Conservation (phyloP, 2,797 vertebrate genomes). For the Chelidonichthys spinosus region DNA sequence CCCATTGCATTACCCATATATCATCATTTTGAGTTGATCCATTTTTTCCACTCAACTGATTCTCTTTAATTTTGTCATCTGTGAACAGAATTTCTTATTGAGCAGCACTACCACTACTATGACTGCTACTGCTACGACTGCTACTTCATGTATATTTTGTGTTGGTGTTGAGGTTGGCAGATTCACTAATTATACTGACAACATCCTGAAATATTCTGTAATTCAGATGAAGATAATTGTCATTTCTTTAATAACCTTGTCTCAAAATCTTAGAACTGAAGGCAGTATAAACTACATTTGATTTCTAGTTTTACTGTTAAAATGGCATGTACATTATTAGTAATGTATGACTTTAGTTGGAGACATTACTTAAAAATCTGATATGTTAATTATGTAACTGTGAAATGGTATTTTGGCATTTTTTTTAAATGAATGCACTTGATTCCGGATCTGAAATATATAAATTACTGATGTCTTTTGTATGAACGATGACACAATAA, state of each 20-base stretch:
- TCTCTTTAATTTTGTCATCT: conserved; percentile 39
- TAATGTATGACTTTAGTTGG: neutral
- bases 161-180: neutral
- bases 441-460: neutral
- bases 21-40: conserved; percentile 49
- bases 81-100: neutral
- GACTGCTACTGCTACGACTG: neutral
- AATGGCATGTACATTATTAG: neutral
- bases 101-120: neutral
- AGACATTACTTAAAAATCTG: neutral
- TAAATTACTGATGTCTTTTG: conserved; percentile 1
- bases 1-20: conserved; percentile 29
- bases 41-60: conserved; percentile 32
- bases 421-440: too few relatives aligned
- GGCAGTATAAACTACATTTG: neutral
- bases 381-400: neutral
- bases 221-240: neutral
- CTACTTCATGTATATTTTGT: neutral
- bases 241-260: neutral
- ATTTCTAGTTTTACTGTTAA: neutral
- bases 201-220: neutral
- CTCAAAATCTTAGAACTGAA: neutral
- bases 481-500: neutral
- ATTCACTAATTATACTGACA: neutral
- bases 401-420: neutral